These are phyloP conservation scores for Conus canariensis DNA, from an alignment of 2,888 invertebrate genomes.

Conservation along the genomic window DNA sequence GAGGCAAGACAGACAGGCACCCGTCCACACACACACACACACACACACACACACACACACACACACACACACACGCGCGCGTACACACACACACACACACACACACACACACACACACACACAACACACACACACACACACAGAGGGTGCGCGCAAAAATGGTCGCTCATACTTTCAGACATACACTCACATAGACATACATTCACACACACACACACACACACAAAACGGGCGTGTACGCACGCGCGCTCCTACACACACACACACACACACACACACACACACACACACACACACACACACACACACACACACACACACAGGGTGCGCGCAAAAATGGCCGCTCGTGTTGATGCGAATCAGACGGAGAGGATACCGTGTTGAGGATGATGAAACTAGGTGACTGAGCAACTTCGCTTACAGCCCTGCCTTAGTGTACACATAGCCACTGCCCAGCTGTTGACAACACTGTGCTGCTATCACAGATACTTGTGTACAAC, in stretches of 20 bases:
- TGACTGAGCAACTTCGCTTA: too few relatives aligned
- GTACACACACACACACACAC: background rate
- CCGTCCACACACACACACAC: too few relatives aligned
- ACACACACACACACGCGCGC: background rate
- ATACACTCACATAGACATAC: too few relatives aligned
- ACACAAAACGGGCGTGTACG: background rate
- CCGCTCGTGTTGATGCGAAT: too few relatives aligned
- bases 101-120: slow-evolving; percentile 22
- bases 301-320: slow-evolving; percentile 10
- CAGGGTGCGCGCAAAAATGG: background rate
- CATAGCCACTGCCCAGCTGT: too few relatives aligned
- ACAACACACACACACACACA: background rate
- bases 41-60: background rate
- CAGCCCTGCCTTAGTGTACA: too few relatives aligned
- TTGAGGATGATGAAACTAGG: too few relatives aligned
- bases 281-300: slow-evolving; percentile 20
- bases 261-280: background rate
- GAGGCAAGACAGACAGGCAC: background rate
- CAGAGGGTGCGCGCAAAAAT: too few relatives aligned
- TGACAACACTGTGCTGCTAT: too few relatives aligned
- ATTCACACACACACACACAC: background rate
- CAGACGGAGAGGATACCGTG: too few relatives aligned
- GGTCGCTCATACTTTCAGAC: too few relatives aligned
- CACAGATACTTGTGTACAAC: too few relatives aligned
- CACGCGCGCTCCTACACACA: background rate